Evolutionary conservation across 2,113 vertebrate genomes (phyloP).

Genomic region (Ginglymostoma cirratum): DNA sequence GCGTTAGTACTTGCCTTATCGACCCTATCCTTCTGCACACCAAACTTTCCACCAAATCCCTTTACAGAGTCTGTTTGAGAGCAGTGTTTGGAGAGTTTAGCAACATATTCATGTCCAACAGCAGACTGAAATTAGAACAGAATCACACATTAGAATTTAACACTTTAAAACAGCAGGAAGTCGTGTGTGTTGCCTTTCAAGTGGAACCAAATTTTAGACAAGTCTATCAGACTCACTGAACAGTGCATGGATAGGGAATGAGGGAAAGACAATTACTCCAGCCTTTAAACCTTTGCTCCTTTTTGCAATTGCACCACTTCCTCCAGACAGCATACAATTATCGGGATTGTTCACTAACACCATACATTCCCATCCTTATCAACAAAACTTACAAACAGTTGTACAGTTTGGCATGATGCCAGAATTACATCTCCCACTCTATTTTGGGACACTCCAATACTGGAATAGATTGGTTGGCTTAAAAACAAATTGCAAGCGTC

Average conservation of each 20-base stretch:
- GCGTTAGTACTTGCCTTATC: constrained; percentile 70
- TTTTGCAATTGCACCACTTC: neutral
- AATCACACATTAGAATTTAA: neutral
- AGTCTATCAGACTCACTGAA: neutral
- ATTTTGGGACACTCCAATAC: neutral
- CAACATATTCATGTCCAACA: constrained; percentile 89
- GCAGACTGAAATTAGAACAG: constrained; percentile 65
- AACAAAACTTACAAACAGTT: neutral
- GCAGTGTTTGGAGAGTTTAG: constrained; percentile 82
- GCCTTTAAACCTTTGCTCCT: neutral
- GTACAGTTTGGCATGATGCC: neutral
- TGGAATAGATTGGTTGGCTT: neutral
- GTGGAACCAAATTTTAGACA: neutral
- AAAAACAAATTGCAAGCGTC: neutral
- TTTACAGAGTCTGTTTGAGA: constrained; percentile 86
- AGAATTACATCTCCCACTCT: neutral
- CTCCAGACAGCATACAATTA: neutral
- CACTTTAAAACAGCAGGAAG: neutral
- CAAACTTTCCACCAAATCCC: constrained; percentile 91
- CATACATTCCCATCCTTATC: neutral
- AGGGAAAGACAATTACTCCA: neutral
- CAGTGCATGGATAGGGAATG: too few relatives aligned
- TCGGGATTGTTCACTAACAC: neutral
- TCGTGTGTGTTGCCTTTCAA: neutral
- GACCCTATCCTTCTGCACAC: constrained; percentile 81